phyloP scores from a whole-genome alignment of 2,888 invertebrate species.

The Listrodromus nycthemerus region DNA sequence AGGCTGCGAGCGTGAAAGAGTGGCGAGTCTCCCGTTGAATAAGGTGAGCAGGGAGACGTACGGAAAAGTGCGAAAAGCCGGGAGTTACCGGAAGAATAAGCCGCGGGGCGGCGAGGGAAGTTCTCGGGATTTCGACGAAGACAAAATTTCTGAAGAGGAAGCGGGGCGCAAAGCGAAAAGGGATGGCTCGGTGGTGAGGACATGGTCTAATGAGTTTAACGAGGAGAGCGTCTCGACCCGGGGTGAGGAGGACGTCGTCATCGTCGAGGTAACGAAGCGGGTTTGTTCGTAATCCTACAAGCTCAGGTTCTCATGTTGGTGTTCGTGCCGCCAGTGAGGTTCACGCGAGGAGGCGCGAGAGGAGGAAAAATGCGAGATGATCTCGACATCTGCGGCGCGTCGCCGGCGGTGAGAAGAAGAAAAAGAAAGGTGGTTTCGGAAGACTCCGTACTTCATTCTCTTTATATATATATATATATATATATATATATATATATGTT shows the following conservation, averaged over 20 bases:
- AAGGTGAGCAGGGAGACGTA: slow-evolving; percentile 12
- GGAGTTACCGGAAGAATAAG: slow-evolving; percentile 57
- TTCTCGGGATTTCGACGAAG: slow-evolving; percentile 50
- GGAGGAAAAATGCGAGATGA: slow-evolving; percentile 46
- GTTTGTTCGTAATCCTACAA: slow-evolving; percentile 32
- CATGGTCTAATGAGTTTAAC: slow-evolving; percentile 65
- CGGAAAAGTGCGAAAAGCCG: slow-evolving; percentile 25
- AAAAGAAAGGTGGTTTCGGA: slow-evolving; percentile 52
- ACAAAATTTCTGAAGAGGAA: slow-evolving; percentile 47
- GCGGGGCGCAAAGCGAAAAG: slow-evolving; percentile 31
- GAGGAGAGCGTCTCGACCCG: slow-evolving; percentile 56
- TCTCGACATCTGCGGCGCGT: slow-evolving; percentile 62
- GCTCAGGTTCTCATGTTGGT: neutral
- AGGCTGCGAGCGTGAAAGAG: slow-evolving; percentile 25
- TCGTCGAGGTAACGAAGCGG: slow-evolving; percentile 51
- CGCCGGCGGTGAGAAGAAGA: slow-evolving; percentile 44
- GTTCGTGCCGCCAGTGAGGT: neutral
- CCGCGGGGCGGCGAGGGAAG: slow-evolving; percentile 3
- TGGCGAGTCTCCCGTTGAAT: slow-evolving; percentile 44
- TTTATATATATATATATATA: slow-evolving; percentile 5
- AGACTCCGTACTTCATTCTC: slow-evolving; percentile 33
- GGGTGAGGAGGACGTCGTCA: slow-evolving; percentile 28
- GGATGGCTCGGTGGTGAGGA: slow-evolving; percentile 42
- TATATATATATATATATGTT: neutral
- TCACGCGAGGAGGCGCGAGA: slow-evolving; percentile 34